Percentiles rank a stretch among this genome's conserved stretches.
phyloP scores from a whole-genome alignment of 2,888 invertebrate species.

The Cephus rjabovi region DNA sequence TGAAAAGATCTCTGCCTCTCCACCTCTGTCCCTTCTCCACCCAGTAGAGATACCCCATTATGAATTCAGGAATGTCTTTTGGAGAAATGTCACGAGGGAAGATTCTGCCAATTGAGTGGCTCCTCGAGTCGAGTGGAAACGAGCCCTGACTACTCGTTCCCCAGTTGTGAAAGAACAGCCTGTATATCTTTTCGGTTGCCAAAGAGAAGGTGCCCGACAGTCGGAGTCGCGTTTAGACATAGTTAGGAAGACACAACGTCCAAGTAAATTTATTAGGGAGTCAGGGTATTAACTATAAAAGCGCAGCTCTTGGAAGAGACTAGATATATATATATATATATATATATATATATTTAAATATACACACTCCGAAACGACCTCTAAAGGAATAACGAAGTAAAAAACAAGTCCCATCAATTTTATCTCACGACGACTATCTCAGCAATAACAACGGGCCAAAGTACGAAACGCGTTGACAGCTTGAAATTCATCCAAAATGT shows the following conservation, averaged over 20 bases:
- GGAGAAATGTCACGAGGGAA: not conserved
- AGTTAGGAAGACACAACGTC: constrained; percentile 14
- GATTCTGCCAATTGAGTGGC: not conserved
- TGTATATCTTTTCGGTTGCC: not conserved
- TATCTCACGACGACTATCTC: constrained; percentile 12
- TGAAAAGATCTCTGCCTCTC: not conserved
- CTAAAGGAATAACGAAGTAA: constrained; percentile 35
- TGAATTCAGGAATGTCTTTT: not conserved
- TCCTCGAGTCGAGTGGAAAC: not conserved
- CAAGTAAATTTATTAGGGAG: constrained; percentile 38
- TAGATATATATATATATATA: not conserved
- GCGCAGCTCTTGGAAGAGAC: constrained; percentile 16
- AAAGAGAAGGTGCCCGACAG: not conserved
- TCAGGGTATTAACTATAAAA: constrained; percentile 36
- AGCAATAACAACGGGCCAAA: constrained; percentile 10
- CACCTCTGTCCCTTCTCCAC: not conserved
- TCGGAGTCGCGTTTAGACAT: not conserved
- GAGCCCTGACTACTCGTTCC: not conserved
- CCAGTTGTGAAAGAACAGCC: constrained; percentile 4
- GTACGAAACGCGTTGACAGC: not conserved
- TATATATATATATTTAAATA: constrained; percentile 4
- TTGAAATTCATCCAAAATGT: not conserved
- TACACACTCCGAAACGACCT: not conserved
- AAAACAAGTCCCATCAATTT: constrained; percentile 43
- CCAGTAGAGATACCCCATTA: not conserved